Percentiles rank a stretch among this genome's conserved stretches.
phyloP scores from a whole-genome alignment of 2,797 vertebrate genomes.

The Pseudomugil gertrudae region DNA sequence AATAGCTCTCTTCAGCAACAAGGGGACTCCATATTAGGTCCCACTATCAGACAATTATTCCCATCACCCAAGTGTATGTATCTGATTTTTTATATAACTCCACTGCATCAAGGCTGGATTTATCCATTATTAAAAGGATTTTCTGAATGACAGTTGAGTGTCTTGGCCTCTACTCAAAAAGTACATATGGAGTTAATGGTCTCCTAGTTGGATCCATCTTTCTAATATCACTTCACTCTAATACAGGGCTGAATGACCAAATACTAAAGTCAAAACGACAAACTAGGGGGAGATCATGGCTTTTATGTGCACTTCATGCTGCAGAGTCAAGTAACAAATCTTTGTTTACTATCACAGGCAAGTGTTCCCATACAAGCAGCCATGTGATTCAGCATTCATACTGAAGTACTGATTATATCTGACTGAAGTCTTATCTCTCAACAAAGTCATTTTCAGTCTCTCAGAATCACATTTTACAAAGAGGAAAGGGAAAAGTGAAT shows the following conservation, averaged over 20 bases:
- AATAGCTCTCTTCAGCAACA: no score
- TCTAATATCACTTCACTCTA: neutral
- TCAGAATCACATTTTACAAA: neutral
- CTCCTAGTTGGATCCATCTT: neutral
- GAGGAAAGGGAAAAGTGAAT: constrained; percentile 9
- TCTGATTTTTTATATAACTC: no score
- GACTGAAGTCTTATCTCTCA: neutral
- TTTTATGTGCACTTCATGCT: neutral
- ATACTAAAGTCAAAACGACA: neutral
- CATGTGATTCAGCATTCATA: neutral
- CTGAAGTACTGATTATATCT: neutral
- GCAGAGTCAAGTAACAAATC: neutral
- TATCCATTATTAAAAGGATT: no score
- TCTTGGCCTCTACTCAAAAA: neutral
- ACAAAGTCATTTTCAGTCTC: neutral
- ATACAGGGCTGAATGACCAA: neutral
- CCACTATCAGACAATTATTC: neutral
- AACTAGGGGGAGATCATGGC: neutral
- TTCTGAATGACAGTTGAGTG: neutral
- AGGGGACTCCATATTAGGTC: no score
- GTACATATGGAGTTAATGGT: neutral
- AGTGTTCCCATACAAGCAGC: neutral
- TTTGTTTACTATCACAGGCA: neutral
- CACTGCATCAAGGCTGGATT: neutral
- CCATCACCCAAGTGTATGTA: neutral